Evolutionary conservation across 1,140 invertebrate species (phyloP), one percentile per base, ranked within the genome.

Genomic region (Caligus rogercresseyi): DNA sequence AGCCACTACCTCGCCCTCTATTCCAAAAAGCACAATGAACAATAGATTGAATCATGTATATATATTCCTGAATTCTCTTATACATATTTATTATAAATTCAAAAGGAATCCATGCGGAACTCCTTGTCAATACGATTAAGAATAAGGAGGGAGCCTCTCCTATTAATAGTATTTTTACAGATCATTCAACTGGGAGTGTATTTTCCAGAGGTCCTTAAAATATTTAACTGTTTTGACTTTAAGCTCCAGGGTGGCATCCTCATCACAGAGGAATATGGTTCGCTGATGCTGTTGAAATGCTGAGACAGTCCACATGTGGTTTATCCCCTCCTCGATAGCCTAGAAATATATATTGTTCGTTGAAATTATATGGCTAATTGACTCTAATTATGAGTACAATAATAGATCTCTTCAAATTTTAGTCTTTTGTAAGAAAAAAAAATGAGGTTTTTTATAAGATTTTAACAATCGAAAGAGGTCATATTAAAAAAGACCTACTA

Each of bases 271-370:
- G 76, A 98, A 93, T 18, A 98, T 79, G 3, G 89, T 84, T 67
- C 83, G 81, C 43, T 84, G 81, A 75, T 96, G 91, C 72, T 90
- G 88, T 74, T 99, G 95, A 76, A 99, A 97, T 24, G 93, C 93
- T 19, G 91, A 96, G 20, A 98, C 92, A 0, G 95, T 98, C 92
- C 95, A 98, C 95, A 98, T 98, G 75, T 98, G 95, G 77, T 91
- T 97, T 2, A 98, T 81, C 52, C 95, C 95, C 74, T 94, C 88
- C 74, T 97, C 93, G 66, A 98, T 88, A 1, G 94, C 93, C 75
- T 63, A 57, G 3, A 25, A 20, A 60, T 14, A 25, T 43, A 43
- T 43, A 11, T 43, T 43, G n/a, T n/a, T n/a, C n/a, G n/a, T n/a
- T n/a, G n/a, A n/a, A n/a, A n/a, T 51, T 14, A 14, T 51, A 51